Percentiles rank a stretch among this genome's conserved stretches.
Conservation (phyloP, 2,888 invertebrate genomes). For the Chloroclystis v-ata region DNA sequence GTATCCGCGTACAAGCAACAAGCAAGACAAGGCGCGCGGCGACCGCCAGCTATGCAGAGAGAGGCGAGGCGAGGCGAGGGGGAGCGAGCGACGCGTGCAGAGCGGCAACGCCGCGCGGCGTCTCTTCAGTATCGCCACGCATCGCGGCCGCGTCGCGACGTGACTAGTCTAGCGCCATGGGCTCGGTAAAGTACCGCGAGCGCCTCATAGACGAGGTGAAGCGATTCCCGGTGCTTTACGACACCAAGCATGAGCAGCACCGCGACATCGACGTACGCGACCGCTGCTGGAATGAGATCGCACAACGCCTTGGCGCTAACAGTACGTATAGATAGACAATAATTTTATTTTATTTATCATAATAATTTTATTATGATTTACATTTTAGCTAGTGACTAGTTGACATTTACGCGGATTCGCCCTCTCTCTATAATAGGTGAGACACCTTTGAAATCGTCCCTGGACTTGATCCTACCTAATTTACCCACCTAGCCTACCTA, state of each 20-base stretch:
- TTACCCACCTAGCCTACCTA: too few relatives aligned
- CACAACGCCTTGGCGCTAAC: slow-evolving; percentile 59
- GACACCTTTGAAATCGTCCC: too few relatives aligned
- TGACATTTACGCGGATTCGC: too few relatives aligned
- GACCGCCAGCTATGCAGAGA: too few relatives aligned
- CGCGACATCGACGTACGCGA: slow-evolving; percentile 65
- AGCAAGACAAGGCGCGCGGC: too few relatives aligned
- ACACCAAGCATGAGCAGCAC: slow-evolving; percentile 65
- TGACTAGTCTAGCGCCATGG: slow-evolving; percentile 38
- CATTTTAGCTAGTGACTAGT: too few relatives aligned
- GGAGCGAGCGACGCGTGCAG: slow-evolving; percentile 37
- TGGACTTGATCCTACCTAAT: too few relatives aligned
- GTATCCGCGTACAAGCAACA: too few relatives aligned
- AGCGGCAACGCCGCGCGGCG: slow-evolving; percentile 55
- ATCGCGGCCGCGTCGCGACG: slow-evolving; percentile 43
- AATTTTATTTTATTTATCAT: too few relatives aligned
- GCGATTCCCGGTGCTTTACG: slow-evolving; percentile 65
- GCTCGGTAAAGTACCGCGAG: slow-evolving; percentile 50
- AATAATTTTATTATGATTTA: too few relatives aligned
- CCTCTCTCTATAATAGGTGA: too few relatives aligned
- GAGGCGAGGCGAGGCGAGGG: too few relatives aligned
- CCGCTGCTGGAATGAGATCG: slow-evolving; percentile 68
- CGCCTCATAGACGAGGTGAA: slow-evolving; percentile 66
- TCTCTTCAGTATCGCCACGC: slow-evolving; percentile 62
- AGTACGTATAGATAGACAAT: slow-evolving; percentile 50